These are phyloP conservation scores for Lepus europaeus DNA, from an alignment of 2,113 vertebrate species.

Conservation along the genomic window DNA sequence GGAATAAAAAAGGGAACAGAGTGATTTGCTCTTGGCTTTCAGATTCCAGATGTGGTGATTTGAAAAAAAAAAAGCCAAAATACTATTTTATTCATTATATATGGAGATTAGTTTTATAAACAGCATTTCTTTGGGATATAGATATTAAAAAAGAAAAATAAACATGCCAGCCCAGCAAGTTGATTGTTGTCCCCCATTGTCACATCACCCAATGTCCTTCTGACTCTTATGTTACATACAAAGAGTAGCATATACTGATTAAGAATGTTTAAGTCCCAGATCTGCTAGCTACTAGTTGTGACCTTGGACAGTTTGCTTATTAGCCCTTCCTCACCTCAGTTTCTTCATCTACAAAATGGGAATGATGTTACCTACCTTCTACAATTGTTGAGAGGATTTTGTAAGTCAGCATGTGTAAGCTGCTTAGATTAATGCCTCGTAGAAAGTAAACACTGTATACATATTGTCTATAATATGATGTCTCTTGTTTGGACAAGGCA, in stretches of 20 bases:
- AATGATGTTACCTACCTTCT: background rate
- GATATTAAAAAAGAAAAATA: slow-evolving; percentile 11
- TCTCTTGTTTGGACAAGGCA: background rate
- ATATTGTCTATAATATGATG: background rate
- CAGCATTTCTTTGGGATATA: background rate
- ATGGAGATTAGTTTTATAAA: slow-evolving; percentile 23
- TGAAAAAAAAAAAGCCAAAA: background rate
- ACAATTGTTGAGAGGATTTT: background rate
- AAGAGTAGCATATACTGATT: background rate
- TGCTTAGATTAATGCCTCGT: background rate
- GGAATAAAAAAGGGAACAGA: slow-evolving; percentile 9
- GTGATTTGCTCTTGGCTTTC: slow-evolving; percentile 38
- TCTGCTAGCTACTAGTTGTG: background rate
- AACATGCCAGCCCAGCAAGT: background rate
- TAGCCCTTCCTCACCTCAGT: background rate
- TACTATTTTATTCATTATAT: background rate
- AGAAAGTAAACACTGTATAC: background rate
- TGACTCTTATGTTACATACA: background rate
- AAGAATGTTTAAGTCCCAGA: background rate
- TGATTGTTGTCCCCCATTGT: background rate
- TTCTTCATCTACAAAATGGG: slow-evolving; percentile 23
- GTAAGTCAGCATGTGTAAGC: background rate
- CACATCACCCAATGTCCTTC: background rate
- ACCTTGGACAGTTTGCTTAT: slow-evolving; percentile 10
- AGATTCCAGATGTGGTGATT: background rate